Base-by-base conservation (phyloP, 1,140 invertebrate genomes). In the Berghia stephanieae region DNA sequence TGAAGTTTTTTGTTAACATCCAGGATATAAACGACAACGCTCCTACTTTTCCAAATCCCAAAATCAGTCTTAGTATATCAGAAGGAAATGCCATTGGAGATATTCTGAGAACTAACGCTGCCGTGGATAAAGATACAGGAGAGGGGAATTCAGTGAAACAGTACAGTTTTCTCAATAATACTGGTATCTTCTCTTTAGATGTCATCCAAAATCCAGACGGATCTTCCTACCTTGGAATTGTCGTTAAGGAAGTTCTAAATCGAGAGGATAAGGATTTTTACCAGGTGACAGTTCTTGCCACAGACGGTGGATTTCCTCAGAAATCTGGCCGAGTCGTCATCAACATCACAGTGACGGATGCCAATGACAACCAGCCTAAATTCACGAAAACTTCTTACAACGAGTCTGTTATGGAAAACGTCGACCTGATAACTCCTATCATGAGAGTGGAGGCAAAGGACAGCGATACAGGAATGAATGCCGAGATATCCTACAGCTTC, bases 401-500 rank as follows among this genome's bases (percentile, higher is more conserved):
- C 70, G 91, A 97, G 43, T 82, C 81, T 18, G 78, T 86, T 44
- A 96, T 97, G 90, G 94, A 93, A 34, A 94, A 93, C 74, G 72
- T 80, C 6, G 8, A 74, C 0, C 27, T 79, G 3, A 78, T 79
- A 44, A 71, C 78, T 40, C 74, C 81, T 34, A 80, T 87, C 36
- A 36, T 86, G n/a, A 77, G 57, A 46, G 73, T 88, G 2, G 68
- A 74, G 13, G 86, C 87, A 10, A 74, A n/a, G 2, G 87, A 89
- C 77, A 43, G 71, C 34, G 88, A 89, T 87, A 67, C 55, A 0
- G 87, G 86, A 4, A 36, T 76, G 36, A 89, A 89, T 82, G 86
- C 82, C 0, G 76, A 83, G 27, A 76, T 88, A 6, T 63, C 75
- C 18, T 98, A 96, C 90, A 93, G 92, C 84, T 97, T 88, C 68